Conservation (phyloP, 1,140 invertebrate species). For the Neelides sp. region DNA sequence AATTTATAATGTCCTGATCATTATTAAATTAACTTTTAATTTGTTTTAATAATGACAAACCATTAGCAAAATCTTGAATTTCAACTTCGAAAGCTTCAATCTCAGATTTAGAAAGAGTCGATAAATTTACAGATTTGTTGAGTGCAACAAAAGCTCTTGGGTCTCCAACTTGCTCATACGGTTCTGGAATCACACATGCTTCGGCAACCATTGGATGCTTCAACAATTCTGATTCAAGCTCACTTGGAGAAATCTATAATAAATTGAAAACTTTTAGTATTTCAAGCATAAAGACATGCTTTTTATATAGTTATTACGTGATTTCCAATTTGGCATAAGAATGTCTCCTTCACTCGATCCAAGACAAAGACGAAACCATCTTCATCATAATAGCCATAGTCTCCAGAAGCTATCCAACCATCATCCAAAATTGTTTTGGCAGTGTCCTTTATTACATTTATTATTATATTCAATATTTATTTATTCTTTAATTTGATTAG, state of each 20-base stretch:
- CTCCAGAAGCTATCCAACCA: conserved; percentile 24
- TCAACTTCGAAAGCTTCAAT: conserved; percentile 4
- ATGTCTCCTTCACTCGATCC: conserved; percentile 28
- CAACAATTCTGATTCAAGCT: conserved; percentile 26
- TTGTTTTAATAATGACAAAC: too few species aligned
- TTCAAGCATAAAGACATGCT: too few species aligned
- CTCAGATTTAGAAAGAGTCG: too few species aligned
- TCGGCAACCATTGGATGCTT: conserved; percentile 41
- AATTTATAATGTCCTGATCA: too few species aligned
- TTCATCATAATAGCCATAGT: conserved; percentile 29
- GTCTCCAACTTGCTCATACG: conserved; percentile 25
- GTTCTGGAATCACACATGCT: conserved; percentile 32
- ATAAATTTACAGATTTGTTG: too few species aligned
- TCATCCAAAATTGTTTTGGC: conserved; percentile 33
- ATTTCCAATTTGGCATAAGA: conserved; percentile 66
- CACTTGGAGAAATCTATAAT: conserved; percentile 33
- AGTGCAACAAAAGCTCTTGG: conserved; percentile 21
- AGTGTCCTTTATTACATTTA: conserved; percentile 50
- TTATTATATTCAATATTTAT: too few species aligned
- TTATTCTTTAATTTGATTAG: too few species aligned
- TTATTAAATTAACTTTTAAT: too few species aligned
- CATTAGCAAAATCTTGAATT: conserved; percentile 20
- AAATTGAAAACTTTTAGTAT: not conserved
- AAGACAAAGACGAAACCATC: conserved; percentile 25
- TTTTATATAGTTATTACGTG: too few species aligned